Evolutionary conservation across 2,888 invertebrate species (phyloP), one percentile per base, ranked within the genome.

Genomic region (Cetonia aurata): DNA sequence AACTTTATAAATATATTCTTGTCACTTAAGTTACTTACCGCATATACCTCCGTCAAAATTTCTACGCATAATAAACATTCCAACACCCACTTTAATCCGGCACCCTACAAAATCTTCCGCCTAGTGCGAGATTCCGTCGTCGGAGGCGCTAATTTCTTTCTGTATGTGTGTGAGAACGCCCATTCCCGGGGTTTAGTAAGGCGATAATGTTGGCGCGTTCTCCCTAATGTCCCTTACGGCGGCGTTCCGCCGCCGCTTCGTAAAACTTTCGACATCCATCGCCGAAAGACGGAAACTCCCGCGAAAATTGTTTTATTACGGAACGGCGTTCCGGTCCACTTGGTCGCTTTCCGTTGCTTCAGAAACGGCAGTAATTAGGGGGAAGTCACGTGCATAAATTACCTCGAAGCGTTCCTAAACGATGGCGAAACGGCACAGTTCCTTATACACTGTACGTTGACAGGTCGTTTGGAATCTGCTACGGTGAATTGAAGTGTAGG

Each of bases 361-460:
- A 19, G 57, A n/a, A 15, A 15, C 17, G 37, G 57, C 17, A 3
- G 62, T 50, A 62, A 62, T 62, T 62, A 62, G 46, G 50, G 37
- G 48, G 48, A 62, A 50, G 48, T 62, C 48, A 48, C 62, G 62
- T 62, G 62, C 62, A 62, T 62, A 50, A 62, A 62, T 62, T 62
- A 62, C 31, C n/a, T 15, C 50, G 48, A 15, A 31, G 31, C 62
- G 48, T 37, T 62, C 50, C 62, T 62, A 48, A 62, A 62, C 62
- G 62, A 62, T 8, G 37, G 37, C 25, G 25, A 25, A 37, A 37
- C 37, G 37, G 10, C 2, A 37, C 62, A 25, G 48, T 50, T 25
- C 62, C 48, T 50, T 62, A 57, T 41, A 57, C 41, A 41, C 41
- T 41, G 6, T 57, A 57, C 41, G 57, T 12, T 57, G 57, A 57